These are phyloP conservation scores for Mormyrus proboscirostris DNA, from an alignment of 2,797 vertebrate genomes.

Conservation along the genomic window DNA sequence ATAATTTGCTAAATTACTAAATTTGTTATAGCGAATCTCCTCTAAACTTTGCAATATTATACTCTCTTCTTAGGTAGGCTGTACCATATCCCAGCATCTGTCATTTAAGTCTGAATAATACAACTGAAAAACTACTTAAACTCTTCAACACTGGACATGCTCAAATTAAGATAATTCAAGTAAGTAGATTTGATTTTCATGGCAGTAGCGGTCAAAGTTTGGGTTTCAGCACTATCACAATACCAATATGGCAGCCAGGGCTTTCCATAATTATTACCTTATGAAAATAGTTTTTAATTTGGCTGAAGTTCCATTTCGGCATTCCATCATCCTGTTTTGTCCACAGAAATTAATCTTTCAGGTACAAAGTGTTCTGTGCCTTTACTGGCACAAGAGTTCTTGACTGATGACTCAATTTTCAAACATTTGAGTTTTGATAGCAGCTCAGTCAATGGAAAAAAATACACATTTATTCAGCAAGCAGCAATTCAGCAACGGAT, in stretches of 20 bases:
- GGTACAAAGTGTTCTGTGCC: neutral
- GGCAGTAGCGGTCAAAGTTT: neutral
- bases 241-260: neutral
- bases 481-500: neutral
- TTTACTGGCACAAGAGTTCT: constrained; percentile 16
- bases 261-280: neutral
- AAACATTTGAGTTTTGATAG: constrained; percentile 19
- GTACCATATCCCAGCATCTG: neutral
- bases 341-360: constrained; percentile 1
- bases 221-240: neutral
- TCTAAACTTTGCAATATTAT: neutral
- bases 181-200: neutral
- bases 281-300: constrained; percentile 14
- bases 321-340: neutral
- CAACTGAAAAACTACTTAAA: neutral
- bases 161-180: neutral
- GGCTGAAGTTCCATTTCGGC: neutral
- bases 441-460: neutral
- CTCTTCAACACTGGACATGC: neutral
- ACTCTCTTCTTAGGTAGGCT: neutral
- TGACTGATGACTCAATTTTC: constrained; percentile 4
- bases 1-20: neutral
- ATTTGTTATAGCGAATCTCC: neutral
- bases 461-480: neutral
- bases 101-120: neutral